Evolutionary conservation across 2,888 invertebrate genomes (phyloP).

Genomic region (Lottia scabra): DNA sequence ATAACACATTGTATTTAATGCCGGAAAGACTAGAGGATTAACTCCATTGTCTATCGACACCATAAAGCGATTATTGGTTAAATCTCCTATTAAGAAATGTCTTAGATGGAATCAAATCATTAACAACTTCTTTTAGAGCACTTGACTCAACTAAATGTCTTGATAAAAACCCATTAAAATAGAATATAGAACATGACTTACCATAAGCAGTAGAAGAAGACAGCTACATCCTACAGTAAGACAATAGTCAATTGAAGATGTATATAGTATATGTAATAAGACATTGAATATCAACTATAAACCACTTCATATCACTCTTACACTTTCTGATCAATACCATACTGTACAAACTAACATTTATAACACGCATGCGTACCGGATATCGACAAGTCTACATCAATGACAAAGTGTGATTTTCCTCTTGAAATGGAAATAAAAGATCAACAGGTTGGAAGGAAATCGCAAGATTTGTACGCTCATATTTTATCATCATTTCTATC

Average conservation of each 20-base stretch:
- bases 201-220: too few relatives aligned
- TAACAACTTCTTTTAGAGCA: neutral
- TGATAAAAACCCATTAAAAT: too few relatives aligned
- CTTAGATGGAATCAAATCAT: constrained; percentile 1
- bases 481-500: neutral
- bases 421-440: too few relatives aligned
- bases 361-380: constrained; percentile 6
- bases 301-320: neutral
- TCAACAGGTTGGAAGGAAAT: too few relatives aligned
- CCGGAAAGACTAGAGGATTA: too few relatives aligned
- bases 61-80: neutral
- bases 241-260: too few relatives aligned
- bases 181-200: too few relatives aligned
- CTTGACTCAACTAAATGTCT: too few relatives aligned
- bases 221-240: neutral
- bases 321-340: neutral
- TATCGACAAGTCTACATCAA: constrained; percentile 3
- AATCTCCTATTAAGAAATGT: neutral
- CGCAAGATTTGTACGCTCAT: too few relatives aligned
- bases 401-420: neutral
- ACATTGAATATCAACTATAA: neutral
- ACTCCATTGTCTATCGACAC: neutral
- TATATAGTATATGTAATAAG: neutral
- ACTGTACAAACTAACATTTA: neutral
- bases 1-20: too few relatives aligned